These are phyloP conservation scores for Manis crassicaudata DNA, from an alignment of 2,797 vertebrate genomes.

Conservation along the genomic window DNA sequence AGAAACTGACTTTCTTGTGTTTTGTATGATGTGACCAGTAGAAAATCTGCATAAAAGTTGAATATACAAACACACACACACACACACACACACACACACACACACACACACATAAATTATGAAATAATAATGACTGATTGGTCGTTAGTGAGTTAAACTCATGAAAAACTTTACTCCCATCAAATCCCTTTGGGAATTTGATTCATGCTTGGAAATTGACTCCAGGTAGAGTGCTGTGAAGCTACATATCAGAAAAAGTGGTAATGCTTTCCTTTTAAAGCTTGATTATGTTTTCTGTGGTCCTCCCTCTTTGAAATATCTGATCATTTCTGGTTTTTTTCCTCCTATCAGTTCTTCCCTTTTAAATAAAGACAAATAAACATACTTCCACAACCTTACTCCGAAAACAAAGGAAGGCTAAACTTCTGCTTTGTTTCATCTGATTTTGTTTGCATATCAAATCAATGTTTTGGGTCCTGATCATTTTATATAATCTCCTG, in stretches of 20 bases:
- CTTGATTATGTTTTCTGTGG: background rate
- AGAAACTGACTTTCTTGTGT: background rate
- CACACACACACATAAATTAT: background rate
- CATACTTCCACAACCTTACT: background rate
- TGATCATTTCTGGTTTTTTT: conserved; percentile 16
- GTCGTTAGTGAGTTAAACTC: background rate
- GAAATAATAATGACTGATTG: background rate
- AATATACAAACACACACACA: background rate
- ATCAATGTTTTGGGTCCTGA: conserved; percentile 46
- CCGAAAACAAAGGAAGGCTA: background rate
- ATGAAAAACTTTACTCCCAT: background rate
- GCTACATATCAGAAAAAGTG: background rate
- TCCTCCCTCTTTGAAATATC: background rate
- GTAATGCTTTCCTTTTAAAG: background rate
- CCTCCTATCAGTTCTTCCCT: background rate
- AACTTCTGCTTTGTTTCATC: conserved; percentile 23
- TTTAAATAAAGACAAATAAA: background rate
- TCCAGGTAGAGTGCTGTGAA: background rate
- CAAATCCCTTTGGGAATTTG: background rate
- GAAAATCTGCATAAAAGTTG: background rate
- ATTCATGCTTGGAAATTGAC: background rate
- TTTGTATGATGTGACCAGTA: background rate
- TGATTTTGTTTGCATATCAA: background rate
- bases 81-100: background rate
- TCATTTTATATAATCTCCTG: conserved; percentile 51